Conservation (phyloP, 2,888 invertebrate species). For the Cerastis rubricosa region DNA sequence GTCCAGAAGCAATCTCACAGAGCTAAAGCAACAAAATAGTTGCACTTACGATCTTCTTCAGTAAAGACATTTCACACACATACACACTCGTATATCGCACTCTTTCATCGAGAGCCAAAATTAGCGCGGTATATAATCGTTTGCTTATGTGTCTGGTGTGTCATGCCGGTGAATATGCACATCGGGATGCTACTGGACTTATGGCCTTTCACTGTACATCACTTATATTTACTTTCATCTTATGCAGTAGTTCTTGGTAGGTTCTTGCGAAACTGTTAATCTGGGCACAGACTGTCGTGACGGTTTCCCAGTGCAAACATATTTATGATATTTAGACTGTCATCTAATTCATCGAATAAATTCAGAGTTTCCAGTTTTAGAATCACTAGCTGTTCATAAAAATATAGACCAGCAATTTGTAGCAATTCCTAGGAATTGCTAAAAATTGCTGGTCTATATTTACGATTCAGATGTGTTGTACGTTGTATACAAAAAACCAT, state of each 20-base stretch:
- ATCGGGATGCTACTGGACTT: not conserved
- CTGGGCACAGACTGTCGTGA: not conserved
- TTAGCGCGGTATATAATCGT: not conserved
- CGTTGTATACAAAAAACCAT: not conserved
- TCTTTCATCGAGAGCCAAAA: no score
- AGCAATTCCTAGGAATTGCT: no score
- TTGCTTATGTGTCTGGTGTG: not conserved
- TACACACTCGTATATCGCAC: not conserved
- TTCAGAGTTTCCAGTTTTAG: not conserved
- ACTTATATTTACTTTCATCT: not conserved
- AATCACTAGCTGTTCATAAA: not conserved
- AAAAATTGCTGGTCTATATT: no score
- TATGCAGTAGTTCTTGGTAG: not conserved
- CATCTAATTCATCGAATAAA: not conserved
- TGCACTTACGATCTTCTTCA: not conserved
- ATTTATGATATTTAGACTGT: not conserved
- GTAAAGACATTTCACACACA: not conserved
- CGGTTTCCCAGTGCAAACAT: not conserved
- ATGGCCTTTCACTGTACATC: not conserved
- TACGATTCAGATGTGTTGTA: not conserved
- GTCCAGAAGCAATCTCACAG: not conserved
- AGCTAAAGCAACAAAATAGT: not conserved
- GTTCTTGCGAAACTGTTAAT: not conserved
- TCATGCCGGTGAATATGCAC: not conserved
- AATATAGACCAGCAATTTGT: not conserved